Base-by-base conservation (phyloP, 1,140 invertebrate genomes). In the Glossosoma conforme region DNA sequence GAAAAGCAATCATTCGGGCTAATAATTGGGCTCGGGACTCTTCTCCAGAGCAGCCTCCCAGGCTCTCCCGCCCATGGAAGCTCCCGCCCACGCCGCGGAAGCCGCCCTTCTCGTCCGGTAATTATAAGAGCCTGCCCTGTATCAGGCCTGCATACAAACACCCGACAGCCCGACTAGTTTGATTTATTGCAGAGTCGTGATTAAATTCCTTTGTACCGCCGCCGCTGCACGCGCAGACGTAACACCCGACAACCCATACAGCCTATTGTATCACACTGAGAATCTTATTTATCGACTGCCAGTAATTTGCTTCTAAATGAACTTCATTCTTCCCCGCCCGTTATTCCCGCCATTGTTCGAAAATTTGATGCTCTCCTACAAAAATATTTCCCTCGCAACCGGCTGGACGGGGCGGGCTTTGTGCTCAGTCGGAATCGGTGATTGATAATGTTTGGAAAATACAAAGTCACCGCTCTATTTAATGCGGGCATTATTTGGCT, bases 171-270 rank as follows among this genome's bases (percentile, higher is more conserved):
- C 46, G 43, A 52, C 51, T 52, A 45, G 33, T 54, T 58, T 58
- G 56, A 58, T 58, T 58, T 58, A 58, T 58, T 48, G 51, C 37
- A 33, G 35, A 53, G 15, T 51, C 51, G 46, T 58, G 56, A 58
- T 58, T 58, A 58, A 58, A 58, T 58, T 58, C 56, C 56, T 53
- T 58, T 58, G 56, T 55, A 49, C 20, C 41, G 35, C 28, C 46
- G 33, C 45, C 46, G 36, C 33, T 38, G 19, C 38, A 22, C 10
- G 20, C 33, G 40, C 48, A 35, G 36, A 52, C 44, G 33, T 35
- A 51, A 18, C 19, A n/a, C 40, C n/a, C 33, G 44, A 53, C 33
- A 40, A 46, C 53, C 22, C 46, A 43, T 40, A 50, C 37, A 35
- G 37, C 45, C 47, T 42, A 53, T 58, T 58, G 56, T 58, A 36